Evolutionary conservation across 2,113 vertebrate genomes (phyloP).

Genomic region (Pseudopodoces humilis): DNA sequence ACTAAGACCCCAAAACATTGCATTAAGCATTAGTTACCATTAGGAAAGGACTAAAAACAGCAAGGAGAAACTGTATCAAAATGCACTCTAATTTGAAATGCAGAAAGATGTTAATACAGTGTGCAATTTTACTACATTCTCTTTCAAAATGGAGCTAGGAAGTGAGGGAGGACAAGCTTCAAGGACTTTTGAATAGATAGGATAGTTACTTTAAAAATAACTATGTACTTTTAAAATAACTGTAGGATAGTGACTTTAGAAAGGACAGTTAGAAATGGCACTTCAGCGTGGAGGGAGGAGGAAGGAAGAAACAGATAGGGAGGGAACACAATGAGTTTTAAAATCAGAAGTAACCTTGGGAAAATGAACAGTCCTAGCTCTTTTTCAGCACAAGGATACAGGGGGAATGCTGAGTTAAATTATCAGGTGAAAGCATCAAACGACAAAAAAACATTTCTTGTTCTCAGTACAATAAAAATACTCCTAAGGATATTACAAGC

Average conservation of each 20-base stretch:
- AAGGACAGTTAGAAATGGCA: background rate
- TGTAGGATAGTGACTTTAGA: background rate
- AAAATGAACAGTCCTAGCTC: background rate
- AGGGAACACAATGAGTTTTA: background rate
- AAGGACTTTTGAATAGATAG: background rate
- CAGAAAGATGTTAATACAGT: background rate
- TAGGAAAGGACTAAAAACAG: background rate
- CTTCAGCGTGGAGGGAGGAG: background rate
- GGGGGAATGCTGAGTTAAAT: background rate
- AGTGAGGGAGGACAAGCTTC: background rate
- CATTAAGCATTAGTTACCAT: background rate
- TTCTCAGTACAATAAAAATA: background rate
- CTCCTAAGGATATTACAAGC: background rate
- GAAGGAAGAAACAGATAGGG: background rate
- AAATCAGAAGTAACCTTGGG: background rate
- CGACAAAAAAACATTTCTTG: background rate
- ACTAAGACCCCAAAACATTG: background rate
- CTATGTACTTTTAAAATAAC: background rate
- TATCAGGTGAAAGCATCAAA: background rate
- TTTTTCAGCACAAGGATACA: background rate
- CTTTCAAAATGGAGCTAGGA: background rate
- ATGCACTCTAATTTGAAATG: background rate
- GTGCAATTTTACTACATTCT: background rate
- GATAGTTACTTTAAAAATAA: background rate
- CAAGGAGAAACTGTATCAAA: background rate